These are phyloP conservation scores for Drosophila orena DNA, from an alignment of 1,140 invertebrate species.

Conservation along the genomic window DNA sequence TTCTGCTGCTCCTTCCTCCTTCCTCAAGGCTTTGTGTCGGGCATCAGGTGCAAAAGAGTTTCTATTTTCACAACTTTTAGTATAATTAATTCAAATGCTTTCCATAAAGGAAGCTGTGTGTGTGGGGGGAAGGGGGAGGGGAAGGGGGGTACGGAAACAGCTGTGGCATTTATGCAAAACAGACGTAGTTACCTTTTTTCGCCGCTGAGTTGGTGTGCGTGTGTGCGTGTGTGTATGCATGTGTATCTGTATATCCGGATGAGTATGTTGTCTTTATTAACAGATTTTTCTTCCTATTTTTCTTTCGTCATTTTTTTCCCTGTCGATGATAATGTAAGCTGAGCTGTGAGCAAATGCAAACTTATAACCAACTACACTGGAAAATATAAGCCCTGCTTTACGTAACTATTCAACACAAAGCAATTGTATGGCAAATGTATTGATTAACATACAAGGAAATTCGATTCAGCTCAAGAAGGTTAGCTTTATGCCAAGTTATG, in stretches of 20 bases:
- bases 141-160: constrained; percentile 8
- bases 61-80: constrained; percentile 80
- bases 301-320: constrained; percentile 11
- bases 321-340: constrained; percentile 4
- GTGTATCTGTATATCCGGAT: constrained; percentile 11
- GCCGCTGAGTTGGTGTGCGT: background rate
- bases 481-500: no score
- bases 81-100: constrained; percentile 82
- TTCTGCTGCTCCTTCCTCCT: constrained; percentile 15
- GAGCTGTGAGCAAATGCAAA: background rate
- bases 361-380: background rate
- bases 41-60: constrained; percentile 77
- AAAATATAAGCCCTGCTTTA: background rate
- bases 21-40: constrained; percentile 54
- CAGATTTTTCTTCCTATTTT: constrained; percentile 32
- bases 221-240: background rate
- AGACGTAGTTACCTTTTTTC: constrained; percentile 14
- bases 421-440: no score
- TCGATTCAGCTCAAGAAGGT: no score
- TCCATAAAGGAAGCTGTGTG: constrained; percentile 45
- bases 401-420: no score
- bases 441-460: background rate
- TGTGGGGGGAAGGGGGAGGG: no score
- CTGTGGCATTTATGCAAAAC: constrained; percentile 58
- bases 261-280: constrained; percentile 47